Evolutionary conservation across 1,140 invertebrate genomes (phyloP).

Genomic region (Melitaea cinxia): DNA sequence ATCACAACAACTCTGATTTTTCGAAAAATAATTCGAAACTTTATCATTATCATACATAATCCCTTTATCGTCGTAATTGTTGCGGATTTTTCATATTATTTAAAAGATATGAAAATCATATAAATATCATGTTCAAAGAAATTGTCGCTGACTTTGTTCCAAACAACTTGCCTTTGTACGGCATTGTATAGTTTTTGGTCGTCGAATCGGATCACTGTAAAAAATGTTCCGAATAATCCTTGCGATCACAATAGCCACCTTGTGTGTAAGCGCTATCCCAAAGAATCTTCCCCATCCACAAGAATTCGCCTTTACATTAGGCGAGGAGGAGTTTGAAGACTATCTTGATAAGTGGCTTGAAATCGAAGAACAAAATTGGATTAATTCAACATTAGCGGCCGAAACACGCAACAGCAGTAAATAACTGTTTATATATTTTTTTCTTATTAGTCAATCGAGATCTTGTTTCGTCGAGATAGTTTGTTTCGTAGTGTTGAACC

Average conservation of each 20-base stretch:
- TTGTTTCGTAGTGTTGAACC: no score
- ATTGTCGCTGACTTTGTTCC: conserved; percentile 21
- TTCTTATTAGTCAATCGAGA: no score
- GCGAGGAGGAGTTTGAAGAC: conserved; percentile 71
- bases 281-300: conserved; percentile 45
- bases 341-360: conserved; percentile 66
- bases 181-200: neutral
- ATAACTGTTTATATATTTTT: no score
- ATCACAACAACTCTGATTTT: neutral
- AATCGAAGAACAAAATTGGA: conserved; percentile 48
- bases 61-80: conserved; percentile 3
- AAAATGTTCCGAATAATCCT: conserved; percentile 32
- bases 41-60: conserved; percentile 9
- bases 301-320: conserved; percentile 51
- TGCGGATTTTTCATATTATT: conserved; percentile 13
- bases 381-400: conserved; percentile 39
- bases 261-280: conserved; percentile 35
- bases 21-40: conserved; percentile 5
- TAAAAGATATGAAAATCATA: conserved; percentile 26
- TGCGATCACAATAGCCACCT: conserved; percentile 5
- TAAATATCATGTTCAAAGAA: conserved; percentile 19
- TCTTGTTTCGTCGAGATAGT: no score
- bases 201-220: neutral
- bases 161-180: conserved; percentile 32
- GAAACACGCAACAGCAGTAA: conserved; percentile 49